phyloP scores from a whole-genome alignment of 1,140 invertebrate genomes.

The Drosophila ercepeae region DNA sequence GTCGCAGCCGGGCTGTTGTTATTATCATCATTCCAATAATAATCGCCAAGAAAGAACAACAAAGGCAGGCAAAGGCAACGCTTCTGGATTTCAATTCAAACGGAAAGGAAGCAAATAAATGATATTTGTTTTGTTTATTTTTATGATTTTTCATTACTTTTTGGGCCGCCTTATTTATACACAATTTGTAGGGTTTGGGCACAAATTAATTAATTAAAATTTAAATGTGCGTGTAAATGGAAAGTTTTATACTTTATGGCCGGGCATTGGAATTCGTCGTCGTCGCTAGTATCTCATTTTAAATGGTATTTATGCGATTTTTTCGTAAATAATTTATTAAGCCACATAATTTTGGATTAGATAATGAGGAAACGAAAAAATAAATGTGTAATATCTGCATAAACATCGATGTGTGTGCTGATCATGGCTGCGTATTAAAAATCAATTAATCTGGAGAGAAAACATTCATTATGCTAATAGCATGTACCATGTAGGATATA shows the following conservation, averaged over 20 bases:
- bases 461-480: conserved; percentile 51
- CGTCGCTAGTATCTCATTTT: conserved; percentile 2
- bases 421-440: conserved; percentile 48
- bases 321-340: conserved; percentile 53
- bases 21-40: conserved; percentile 26
- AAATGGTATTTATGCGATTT: conserved; percentile 7
- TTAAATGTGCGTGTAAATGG: conserved; percentile 50
- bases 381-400: conserved; percentile 8
- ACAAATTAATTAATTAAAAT: conserved; percentile 54
- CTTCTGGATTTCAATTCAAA: conserved; percentile 3
- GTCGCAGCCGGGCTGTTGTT: conserved; percentile 1
- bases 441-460: conserved; percentile 52
- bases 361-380: conserved; percentile 23
- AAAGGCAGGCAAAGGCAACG: not conserved
- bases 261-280: not conserved
- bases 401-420: not conserved
- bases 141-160: not conserved
- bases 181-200: conserved; percentile 33
- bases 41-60: conserved; percentile 30
- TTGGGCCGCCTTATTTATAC: conserved; percentile 23
- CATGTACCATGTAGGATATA: not conserved
- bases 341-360: conserved; percentile 58
- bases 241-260: conserved; percentile 43
- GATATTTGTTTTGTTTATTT: conserved; percentile 1
- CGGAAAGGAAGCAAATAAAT: not conserved